Conservation (phyloP, 2,888 invertebrate genomes). For the Nephrocerus scutellatus region DNA sequence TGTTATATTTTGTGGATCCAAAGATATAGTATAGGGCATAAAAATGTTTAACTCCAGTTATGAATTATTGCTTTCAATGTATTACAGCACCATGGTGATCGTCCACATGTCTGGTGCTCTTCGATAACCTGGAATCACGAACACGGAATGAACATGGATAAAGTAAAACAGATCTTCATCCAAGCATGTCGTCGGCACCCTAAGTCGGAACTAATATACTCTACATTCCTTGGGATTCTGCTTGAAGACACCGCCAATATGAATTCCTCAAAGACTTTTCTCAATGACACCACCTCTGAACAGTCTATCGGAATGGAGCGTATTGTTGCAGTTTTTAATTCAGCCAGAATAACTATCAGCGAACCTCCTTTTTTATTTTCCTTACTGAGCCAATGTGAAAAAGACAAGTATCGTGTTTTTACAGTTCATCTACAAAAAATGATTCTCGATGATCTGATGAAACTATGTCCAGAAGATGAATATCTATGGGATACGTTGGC, state of each 20-base stretch:
- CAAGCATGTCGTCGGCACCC: constrained; percentile 72
- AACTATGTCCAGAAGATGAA: constrained; percentile 50
- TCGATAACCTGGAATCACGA: constrained; percentile 54
- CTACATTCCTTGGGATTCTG: constrained; percentile 57
- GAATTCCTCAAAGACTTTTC: constrained; percentile 43
- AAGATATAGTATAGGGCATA: too few relatives aligned
- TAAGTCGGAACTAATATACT: constrained; percentile 59
- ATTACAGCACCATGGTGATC: constrained; percentile 63
- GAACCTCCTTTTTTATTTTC: constrained; percentile 55
- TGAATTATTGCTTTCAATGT: too few relatives aligned
- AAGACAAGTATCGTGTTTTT: constrained; percentile 53
- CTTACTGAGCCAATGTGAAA: constrained; percentile 49
- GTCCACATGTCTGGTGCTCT: constrained; percentile 68
- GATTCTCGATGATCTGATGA: constrained; percentile 51
- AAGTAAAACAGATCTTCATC: constrained; percentile 64
- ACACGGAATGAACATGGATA: constrained; percentile 54
- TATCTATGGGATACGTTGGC: constrained; percentile 57
- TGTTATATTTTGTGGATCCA: too few relatives aligned
- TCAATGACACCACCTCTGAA: constrained; percentile 40
- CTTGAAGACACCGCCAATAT: constrained; percentile 32
- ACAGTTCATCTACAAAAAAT: constrained; percentile 53
- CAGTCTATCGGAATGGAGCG: constrained; percentile 49
- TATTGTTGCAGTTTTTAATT: constrained; percentile 56
- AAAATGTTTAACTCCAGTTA: too few relatives aligned
- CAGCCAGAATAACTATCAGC: constrained; percentile 53